Percentiles rank a stretch among this genome's conserved stretches.
Conservation (phyloP, 2,888 invertebrate genomes). For the Sialis fuliginosa region DNA sequence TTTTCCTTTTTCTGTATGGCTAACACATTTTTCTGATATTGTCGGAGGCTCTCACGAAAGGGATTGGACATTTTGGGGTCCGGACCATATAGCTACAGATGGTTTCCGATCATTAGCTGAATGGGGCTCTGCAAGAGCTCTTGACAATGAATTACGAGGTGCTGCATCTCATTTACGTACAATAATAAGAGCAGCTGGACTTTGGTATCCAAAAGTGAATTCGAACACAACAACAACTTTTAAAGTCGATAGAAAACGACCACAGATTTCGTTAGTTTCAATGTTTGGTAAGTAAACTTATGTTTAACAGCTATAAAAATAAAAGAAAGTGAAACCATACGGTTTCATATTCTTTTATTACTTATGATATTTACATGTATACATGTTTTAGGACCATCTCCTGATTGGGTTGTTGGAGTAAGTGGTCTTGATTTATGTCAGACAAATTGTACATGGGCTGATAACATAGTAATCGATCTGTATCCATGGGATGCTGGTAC, state of each 20-base stretch:
- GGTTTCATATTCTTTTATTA: not conserved
- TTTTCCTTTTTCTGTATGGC: constrained; percentile 77
- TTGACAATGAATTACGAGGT: constrained; percentile 79
- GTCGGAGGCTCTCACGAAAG: constrained; percentile 86
- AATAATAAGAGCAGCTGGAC: constrained; percentile 73
- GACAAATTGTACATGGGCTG: constrained; percentile 82
- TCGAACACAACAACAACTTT: constrained; percentile 66
- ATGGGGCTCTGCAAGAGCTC: constrained; percentile 72
- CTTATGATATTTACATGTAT: not conserved
- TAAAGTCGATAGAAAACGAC: constrained; percentile 68
- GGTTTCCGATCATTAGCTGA: constrained; percentile 75
- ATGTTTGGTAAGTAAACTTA: constrained; percentile 48
- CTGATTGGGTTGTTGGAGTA: constrained; percentile 96
- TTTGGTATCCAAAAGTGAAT: constrained; percentile 81
- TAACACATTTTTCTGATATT: constrained; percentile 93
- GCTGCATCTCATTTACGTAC: constrained; percentile 62
- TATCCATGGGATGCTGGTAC: constrained; percentile 95
- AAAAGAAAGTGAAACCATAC: not conserved
- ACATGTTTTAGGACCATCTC: constrained; percentile 59
- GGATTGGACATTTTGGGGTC: constrained; percentile 84
- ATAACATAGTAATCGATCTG: constrained; percentile 63
- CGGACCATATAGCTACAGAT: constrained; percentile 69
- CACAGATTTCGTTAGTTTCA: constrained; percentile 70
- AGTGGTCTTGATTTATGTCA: constrained; percentile 75
- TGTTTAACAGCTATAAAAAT: not conserved